These are phyloP conservation scores for Chymomyza caudatula DNA, from an alignment of 2,888 invertebrate genomes.

Conservation along the genomic window DNA sequence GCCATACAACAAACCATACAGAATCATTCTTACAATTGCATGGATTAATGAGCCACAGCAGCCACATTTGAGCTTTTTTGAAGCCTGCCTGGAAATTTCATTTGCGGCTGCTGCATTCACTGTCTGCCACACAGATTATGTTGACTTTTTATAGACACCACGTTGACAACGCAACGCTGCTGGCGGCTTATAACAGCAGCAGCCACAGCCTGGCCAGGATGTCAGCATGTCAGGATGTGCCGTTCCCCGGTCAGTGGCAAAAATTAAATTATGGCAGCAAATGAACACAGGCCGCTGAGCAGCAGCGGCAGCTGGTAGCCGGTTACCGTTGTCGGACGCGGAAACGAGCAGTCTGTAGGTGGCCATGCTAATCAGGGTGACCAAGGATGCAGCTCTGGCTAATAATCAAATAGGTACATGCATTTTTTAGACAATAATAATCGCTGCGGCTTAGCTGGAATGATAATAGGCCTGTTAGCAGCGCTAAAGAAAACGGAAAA, in stretches of 20 bases:
- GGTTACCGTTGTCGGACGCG: conserved; percentile 22
- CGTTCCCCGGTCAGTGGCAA: conserved; percentile 48
- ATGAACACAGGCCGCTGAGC: conserved; percentile 54
- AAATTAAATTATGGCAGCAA: conserved; percentile 71
- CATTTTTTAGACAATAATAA: conserved; percentile 71
- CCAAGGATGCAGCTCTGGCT: conserved; percentile 23
- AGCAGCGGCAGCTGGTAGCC: conserved; percentile 15
- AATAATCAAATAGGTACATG: conserved; percentile 68
- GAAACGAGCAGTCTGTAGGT: conserved; percentile 46
- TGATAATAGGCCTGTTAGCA: conserved; percentile 48
- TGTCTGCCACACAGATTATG: conserved; percentile 27
- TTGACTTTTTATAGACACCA: conserved; percentile 38
- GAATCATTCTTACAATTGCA: conserved; percentile 41
- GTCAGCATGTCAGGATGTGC: conserved; percentile 17
- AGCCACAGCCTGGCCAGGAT: conserved; percentile 11
- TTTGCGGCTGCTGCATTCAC: neutral
- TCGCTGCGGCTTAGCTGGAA: conserved; percentile 57
- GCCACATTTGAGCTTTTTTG: conserved; percentile 59
- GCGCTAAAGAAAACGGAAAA: conserved; percentile 10
- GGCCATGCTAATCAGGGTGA: neutral
- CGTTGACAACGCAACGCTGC: neutral
- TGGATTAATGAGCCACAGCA: conserved; percentile 65
- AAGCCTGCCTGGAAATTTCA: conserved; percentile 25
- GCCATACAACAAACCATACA: conserved; percentile 29
- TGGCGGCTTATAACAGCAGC: neutral